Evolutionary conservation across 2,888 invertebrate genomes (phyloP).

Genomic region (Drosophila neonasuta): DNA sequence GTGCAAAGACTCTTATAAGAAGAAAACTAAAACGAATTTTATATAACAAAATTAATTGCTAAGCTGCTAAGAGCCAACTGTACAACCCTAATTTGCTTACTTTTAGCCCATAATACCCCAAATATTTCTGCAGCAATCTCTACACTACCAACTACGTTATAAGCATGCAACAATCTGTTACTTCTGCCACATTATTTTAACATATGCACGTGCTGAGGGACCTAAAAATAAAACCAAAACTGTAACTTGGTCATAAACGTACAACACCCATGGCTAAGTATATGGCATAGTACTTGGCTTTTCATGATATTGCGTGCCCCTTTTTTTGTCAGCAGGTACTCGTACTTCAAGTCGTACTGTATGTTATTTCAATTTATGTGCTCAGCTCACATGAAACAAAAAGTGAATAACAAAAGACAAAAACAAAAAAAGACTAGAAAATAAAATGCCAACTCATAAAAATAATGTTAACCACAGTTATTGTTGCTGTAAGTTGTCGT

Average conservation of each 20-base stretch:
- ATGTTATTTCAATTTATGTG: conserved; percentile 58
- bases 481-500: conserved; percentile 17
- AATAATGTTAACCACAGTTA: conserved; percentile 58
- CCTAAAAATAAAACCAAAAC: conserved; percentile 14
- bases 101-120: background rate
- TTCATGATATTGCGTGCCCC: conserved; percentile 59
- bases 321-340: conserved; percentile 22
- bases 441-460: conserved; percentile 69
- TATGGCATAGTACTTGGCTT: conserved; percentile 12
- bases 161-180: conserved; percentile 11
- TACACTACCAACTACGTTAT: background rate
- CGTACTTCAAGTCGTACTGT: conserved; percentile 33
- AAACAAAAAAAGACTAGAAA: conserved; percentile 23
- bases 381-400: conserved; percentile 39
- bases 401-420: conserved; percentile 9
- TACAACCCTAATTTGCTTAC: too few relatives aligned
- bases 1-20: background rate
- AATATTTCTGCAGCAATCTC: background rate
- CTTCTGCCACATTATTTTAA: conserved; percentile 56
- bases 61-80: background rate
- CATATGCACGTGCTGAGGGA: conserved; percentile 58
- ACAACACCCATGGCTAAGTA: conserved; percentile 35
- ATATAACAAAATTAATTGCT: background rate
- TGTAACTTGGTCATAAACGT: conserved; percentile 18
- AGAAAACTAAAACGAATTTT: background rate